Conservation (phyloP, 2,888 invertebrate species). For the Congeria kusceri region DNA sequence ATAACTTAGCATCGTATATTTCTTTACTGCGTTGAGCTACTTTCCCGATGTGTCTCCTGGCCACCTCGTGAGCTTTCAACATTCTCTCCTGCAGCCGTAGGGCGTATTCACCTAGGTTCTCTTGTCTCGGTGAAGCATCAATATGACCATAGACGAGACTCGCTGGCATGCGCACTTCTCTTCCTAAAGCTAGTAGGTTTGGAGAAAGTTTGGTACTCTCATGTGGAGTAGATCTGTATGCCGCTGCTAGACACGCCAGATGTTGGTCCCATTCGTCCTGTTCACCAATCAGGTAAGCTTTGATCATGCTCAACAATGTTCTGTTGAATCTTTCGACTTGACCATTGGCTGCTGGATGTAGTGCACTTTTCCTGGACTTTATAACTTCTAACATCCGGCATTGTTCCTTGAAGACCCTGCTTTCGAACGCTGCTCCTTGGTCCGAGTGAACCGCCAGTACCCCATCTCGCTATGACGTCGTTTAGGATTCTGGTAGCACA, state of each 20-base stretch:
- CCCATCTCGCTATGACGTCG: conserved; percentile 49
- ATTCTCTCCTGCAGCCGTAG: background rate
- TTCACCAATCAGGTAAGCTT: conserved; percentile 43
- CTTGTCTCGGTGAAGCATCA: background rate
- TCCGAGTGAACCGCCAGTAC: conserved; percentile 43
- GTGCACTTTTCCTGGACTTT: conserved; percentile 31
- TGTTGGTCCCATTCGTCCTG: conserved; percentile 58
- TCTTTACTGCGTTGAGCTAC: background rate
- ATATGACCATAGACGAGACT: conserved; percentile 20
- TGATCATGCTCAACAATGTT: conserved; percentile 50
- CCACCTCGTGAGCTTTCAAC: background rate
- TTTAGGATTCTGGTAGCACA: conserved; percentile 33
- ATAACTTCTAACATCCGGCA: conserved; percentile 21
- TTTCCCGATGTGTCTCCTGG: background rate
- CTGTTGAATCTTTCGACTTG: conserved; percentile 52
- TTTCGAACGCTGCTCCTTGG: conserved; percentile 55
- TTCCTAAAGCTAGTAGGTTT: conserved; percentile 34
- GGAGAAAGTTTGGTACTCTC: conserved; percentile 56
- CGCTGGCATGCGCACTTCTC: conserved; percentile 33
- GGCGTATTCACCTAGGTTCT: background rate
- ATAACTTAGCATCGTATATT: background rate
- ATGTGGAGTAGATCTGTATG: conserved; percentile 47
- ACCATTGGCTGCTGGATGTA: conserved; percentile 42
- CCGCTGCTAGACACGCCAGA: conserved; percentile 38
- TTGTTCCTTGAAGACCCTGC: conserved; percentile 39